Percentiles rank a stretch among this genome's conserved stretches.
These are phyloP conservation scores for Volucella bombylans DNA, from an alignment of 2,888 invertebrate genomes.

Conservation along the genomic window DNA sequence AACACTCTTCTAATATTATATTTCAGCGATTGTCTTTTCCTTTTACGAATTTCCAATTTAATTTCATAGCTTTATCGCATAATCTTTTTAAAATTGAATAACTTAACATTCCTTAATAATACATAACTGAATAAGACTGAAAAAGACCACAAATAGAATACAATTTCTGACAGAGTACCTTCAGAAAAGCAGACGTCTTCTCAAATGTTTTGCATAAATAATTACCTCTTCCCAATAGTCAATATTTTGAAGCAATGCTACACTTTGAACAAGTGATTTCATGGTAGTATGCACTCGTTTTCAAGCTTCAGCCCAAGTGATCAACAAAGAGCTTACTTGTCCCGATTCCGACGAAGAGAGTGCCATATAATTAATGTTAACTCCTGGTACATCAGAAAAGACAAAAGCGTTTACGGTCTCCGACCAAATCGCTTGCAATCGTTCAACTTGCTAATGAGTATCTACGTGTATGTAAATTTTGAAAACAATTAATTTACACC, in stretches of 20 bases:
- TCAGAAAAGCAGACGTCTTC: conserved; percentile 2
- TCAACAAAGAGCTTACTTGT: conserved; percentile 38
- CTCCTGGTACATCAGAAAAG: conserved; percentile 37
- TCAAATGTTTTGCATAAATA: conserved; percentile 19
- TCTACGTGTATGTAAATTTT: conserved; percentile 68
- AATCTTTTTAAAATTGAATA: too few relatives aligned
- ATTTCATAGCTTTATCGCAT: too few relatives aligned
- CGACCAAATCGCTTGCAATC: conserved; percentile 57
- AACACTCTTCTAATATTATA: too few relatives aligned
- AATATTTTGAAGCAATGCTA: conserved; percentile 43
- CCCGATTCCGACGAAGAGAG: conserved; percentile 9
- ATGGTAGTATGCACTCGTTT: conserved; percentile 50
- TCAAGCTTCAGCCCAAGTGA: conserved; percentile 25
- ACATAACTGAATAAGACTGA: too few relatives aligned
- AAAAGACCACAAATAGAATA: too few relatives aligned
- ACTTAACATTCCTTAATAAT: too few relatives aligned
- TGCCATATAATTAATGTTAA: conserved; percentile 60
- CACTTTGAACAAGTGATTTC: conserved; percentile 60
- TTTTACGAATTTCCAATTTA: too few relatives aligned
- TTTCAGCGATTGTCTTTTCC: too few relatives aligned
- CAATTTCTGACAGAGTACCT: neutral
- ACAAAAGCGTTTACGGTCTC: conserved; percentile 55
- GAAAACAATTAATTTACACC: conserved; percentile 67
- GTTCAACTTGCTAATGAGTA: conserved; percentile 56
- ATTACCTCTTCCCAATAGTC: conserved; percentile 16